Base-by-base conservation (phyloP, 1,140 invertebrate species). In the Orussus abietinus region DNA sequence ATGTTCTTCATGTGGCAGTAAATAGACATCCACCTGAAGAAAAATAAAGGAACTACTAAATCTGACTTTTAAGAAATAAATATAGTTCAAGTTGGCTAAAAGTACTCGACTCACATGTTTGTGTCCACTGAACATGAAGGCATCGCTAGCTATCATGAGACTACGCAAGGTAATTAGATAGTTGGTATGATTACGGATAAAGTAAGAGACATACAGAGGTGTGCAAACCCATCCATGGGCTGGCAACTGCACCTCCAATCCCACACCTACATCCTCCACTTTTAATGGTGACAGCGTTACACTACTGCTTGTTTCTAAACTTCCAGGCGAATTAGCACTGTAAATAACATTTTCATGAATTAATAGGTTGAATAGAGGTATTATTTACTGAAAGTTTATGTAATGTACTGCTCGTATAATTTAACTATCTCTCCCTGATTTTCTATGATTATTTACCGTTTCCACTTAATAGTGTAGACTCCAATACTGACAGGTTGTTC, bases 121-220 rank as follows among this genome's bases (percentile, higher is more conserved):
- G 51, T 92, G 88, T 3, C 91, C 91, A 51, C 89, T 80, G 75
- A 88, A 93, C 86, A 93, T 91, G 58, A 93, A 94, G 7, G 81
- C 83, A 63, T 93, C 89, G 49, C 80, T 88, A 1, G 83, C 81
- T 49, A 92, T 88, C 72, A 93, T 84, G 37, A 74, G 79, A 9
- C 92, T 62, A 42, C 80, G 79, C 7, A 93, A 68, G 33, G 87
- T 83, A 32, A 90, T 78, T 6, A 90, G 79, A 44, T 77, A 78
- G 15, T 77, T 72, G 0, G 85, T 85, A 43, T 81, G 79, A 65
- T 92, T 92, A 47, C 77, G 75, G 33, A 94, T 69, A 33, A 75
- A 77, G 59, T 90, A 91, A 19, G 78, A 79, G 5, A 88, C 71
- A 14, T 80, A 73, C 38, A 88, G 69, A 12, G 84, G 83, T 5